phyloP scores from a whole-genome alignment of 2,113 vertebrate species.

The Stictonetta naevosa region DNA sequence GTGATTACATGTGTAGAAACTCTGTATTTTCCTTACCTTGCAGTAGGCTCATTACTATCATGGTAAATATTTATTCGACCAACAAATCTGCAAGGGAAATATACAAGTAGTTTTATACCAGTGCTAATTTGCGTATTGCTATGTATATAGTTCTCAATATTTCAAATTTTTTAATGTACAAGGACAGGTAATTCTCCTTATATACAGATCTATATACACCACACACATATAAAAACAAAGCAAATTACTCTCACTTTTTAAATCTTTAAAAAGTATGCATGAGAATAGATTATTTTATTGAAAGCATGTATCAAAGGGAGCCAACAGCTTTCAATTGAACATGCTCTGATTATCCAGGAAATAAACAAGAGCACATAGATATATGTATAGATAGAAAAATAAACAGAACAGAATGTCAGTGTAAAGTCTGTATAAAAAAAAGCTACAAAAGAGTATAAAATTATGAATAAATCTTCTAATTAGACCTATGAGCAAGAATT shows the following conservation, averaged over 20 bases:
- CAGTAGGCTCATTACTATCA: constrained; percentile 86
- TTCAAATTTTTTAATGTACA: background rate
- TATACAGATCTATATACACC: background rate
- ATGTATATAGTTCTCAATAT: background rate
- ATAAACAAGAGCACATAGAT: background rate
- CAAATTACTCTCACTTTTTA: background rate
- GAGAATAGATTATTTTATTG: background rate
- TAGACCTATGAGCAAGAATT: background rate
- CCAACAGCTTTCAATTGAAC: background rate
- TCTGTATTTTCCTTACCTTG: constrained; percentile 80
- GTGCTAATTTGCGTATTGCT: background rate
- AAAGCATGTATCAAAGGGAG: background rate
- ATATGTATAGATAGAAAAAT: background rate
- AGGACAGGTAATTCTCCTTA: background rate
- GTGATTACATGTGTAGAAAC: background rate
- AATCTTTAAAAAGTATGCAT: background rate
- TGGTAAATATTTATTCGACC: constrained; percentile 95
- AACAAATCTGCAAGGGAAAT: constrained; percentile 85
- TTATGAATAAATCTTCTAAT: background rate
- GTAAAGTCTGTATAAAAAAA: background rate
- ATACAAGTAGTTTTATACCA: background rate
- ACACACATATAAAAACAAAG: background rate
- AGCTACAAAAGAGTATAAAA: background rate
- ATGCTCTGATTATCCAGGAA: background rate
- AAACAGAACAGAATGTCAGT: background rate